These are phyloP conservation scores for Aporrectodea caliginosa DNA, from an alignment of 1,140 invertebrate species.

Conservation along the genomic window DNA sequence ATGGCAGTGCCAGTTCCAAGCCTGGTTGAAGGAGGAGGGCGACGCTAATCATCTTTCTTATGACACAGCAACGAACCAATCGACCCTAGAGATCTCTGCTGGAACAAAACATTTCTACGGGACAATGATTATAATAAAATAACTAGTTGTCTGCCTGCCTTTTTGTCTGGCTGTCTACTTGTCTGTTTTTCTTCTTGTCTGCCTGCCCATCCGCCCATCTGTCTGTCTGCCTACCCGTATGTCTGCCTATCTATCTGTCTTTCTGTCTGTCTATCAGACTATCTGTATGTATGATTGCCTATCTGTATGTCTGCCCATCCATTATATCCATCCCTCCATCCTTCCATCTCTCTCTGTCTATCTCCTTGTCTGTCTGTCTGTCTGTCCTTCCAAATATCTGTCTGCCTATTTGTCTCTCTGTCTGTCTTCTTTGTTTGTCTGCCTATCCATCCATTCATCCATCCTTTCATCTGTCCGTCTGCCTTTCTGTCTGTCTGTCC, in stretches of 20 bases:
- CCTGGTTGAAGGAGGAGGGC: no score
- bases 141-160: background rate
- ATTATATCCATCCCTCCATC: background rate
- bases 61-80: no score
- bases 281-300: background rate
- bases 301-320: background rate
- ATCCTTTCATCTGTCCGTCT: no score
- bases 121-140: no score
- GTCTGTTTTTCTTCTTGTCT: background rate
- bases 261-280: background rate
- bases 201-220: background rate
- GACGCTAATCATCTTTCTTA: no score
- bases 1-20: no score
- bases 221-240: background rate
- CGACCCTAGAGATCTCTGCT: no score
- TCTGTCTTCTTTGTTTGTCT: no score
- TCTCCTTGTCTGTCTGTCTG: background rate
- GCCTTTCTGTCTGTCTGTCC: no score
- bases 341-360: background rate
- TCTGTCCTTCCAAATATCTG: background rate
- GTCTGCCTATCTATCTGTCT: background rate
- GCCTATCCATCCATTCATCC: no score
- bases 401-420: no score
- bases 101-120: no score
- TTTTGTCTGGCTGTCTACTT: background rate